Percentiles rank a stretch among this genome's conserved stretches.
Evolutionary conservation across 2,113 vertebrate species (phyloP).

Genomic region (Turnix velox): DNA sequence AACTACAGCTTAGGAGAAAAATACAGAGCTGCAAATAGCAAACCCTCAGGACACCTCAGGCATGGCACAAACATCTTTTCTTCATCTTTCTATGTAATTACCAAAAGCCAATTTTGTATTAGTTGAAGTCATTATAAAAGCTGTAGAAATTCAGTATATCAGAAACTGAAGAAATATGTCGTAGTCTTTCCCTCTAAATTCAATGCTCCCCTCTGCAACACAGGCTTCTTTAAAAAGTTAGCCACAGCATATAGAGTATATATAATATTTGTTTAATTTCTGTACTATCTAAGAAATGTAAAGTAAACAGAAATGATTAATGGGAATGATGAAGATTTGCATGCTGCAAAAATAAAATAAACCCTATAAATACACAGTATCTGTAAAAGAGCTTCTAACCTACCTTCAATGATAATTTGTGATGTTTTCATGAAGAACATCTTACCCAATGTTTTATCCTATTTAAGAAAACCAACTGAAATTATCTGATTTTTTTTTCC

Average conservation of each 20-base stretch:
- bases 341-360: background rate
- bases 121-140: background rate
- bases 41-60: background rate
- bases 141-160: background rate
- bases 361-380: background rate
- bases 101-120: background rate
- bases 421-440: background rate
- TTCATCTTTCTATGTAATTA: background rate
- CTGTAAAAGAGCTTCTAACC: background rate
- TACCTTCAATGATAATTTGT: background rate
- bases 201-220: rapidly evolving
- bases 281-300: background rate
- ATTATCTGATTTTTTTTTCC: background rate
- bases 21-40: background rate
- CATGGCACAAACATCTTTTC: background rate
- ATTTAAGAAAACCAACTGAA: background rate
- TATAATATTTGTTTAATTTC: background rate
- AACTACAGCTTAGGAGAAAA: background rate
- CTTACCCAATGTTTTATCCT: background rate
- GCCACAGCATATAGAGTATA: background rate
- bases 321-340: background rate
- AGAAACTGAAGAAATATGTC: background rate
- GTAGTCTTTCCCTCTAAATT: background rate
- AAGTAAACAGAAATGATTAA: background rate
- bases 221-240: background rate